Evolutionary conservation across 1,140 invertebrate species (phyloP).

Genomic region (Campoletis sonorensis): DNA sequence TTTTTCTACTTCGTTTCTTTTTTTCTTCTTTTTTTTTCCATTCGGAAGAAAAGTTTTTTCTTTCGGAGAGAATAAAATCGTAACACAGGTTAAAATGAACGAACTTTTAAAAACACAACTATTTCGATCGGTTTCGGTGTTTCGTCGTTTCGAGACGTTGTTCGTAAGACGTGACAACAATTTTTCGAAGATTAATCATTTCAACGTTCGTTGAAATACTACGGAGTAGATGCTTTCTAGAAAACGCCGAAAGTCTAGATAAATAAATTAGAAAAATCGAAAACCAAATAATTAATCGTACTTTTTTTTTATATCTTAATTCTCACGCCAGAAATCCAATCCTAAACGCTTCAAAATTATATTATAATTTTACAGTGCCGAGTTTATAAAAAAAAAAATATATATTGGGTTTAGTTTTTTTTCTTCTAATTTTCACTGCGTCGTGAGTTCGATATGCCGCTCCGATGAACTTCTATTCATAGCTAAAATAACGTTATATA

Average conservation of each 20-base stretch:
- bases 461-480: background rate
- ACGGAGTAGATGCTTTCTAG: background rate
- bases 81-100: background rate
- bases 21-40: too few relatives aligned
- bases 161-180: too few relatives aligned
- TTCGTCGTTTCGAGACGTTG: too few relatives aligned
- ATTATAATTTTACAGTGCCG: slow-evolving; percentile 13
- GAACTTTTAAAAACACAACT: background rate
- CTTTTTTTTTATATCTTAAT: background rate
- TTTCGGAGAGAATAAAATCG: background rate
- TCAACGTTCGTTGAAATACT: background rate
- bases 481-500: background rate
- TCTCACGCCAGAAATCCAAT: slow-evolving; percentile 3
- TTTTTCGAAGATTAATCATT: background rate
- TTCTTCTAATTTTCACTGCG: background rate
- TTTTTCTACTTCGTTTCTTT: background rate
- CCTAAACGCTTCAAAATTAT: background rate
- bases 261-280: slow-evolving; percentile 29
- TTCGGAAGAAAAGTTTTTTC: background rate
- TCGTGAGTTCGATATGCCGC: background rate
- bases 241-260: slow-evolving; percentile 8
- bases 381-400: background rate
- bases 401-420: background rate
- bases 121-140: background rate
- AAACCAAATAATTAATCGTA: background rate